A percentile compares a stretch with the other conserved stretches of the same genome.
phyloP scores from a whole-genome alignment of 1,140 invertebrate genomes.

The Drosophila takahashii region DNA sequence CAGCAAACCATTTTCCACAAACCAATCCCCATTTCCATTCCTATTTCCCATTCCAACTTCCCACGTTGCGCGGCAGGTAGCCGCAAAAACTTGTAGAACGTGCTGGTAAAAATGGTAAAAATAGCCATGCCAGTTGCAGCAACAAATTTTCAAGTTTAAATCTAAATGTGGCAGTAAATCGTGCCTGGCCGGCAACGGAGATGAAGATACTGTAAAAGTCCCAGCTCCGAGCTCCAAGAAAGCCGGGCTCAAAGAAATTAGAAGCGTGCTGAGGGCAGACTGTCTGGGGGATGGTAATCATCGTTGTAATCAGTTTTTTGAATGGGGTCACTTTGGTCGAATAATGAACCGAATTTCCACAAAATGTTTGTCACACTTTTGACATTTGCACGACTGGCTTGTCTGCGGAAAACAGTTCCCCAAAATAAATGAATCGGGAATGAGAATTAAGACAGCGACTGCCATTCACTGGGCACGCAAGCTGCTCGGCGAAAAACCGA shows the following conservation, averaged over 20 bases:
- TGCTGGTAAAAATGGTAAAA: slow-evolving; percentile 43
- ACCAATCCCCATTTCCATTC: too few species aligned
- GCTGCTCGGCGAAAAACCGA: background rate
- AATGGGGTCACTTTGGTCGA: slow-evolving; percentile 43
- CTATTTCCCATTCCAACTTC: slow-evolving; percentile 35
- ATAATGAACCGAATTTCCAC: slow-evolving; percentile 49
- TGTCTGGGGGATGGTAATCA: slow-evolving; percentile 25
- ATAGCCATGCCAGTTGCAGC: slow-evolving; percentile 20
- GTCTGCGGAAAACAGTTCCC: slow-evolving; percentile 23
- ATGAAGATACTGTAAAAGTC: slow-evolving; percentile 26
- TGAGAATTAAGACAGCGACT: slow-evolving; percentile 41
- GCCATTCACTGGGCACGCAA: slow-evolving; percentile 60
- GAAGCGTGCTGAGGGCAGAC: slow-evolving; percentile 42
- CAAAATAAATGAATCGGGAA: slow-evolving; percentile 29
- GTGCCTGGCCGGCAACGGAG: slow-evolving; percentile 32
- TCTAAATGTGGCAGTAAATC: slow-evolving; percentile 62
- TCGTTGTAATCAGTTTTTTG: slow-evolving; percentile 36
- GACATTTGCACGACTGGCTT: slow-evolving; percentile 66
- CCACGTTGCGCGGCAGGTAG: slow-evolving; percentile 62
- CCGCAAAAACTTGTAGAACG: slow-evolving; percentile 63
- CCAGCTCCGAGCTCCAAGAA: slow-evolving; percentile 21
- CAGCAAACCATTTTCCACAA: slow-evolving; percentile 26
- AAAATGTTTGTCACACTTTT: slow-evolving; percentile 63
- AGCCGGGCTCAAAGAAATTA: slow-evolving; percentile 30
- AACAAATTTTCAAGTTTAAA: slow-evolving; percentile 74